Evolutionary conservation across 2,797 vertebrate genomes (phyloP).

Genomic region (Spinibarbus caldwelli): DNA sequence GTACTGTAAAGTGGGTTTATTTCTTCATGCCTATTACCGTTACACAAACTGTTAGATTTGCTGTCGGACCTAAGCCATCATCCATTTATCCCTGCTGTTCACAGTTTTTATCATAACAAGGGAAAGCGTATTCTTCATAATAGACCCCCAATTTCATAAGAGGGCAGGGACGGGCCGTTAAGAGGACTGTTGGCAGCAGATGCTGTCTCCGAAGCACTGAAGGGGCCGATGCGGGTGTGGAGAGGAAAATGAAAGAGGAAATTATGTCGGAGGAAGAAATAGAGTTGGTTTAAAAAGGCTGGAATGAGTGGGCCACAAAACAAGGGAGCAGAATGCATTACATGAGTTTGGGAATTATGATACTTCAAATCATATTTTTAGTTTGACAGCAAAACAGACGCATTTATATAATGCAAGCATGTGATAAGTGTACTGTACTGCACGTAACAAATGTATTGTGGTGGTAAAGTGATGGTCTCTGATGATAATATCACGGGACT

Average conservation of each 20-base stretch:
- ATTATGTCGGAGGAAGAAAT: constrained; percentile 37
- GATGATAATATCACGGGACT: background rate
- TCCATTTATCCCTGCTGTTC: constrained; percentile 48
- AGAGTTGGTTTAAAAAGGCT: constrained; percentile 11
- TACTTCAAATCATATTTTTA: constrained; percentile 23
- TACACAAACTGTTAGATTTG: constrained; percentile 47
- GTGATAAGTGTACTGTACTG: background rate
- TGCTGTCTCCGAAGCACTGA: constrained; percentile 20
- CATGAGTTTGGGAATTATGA: constrained; percentile 26
- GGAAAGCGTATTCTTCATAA: constrained; percentile 46
- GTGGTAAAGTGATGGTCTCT: background rate
- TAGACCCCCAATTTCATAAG: constrained; percentile 55
- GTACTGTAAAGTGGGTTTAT: background rate
- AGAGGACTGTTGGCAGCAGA: constrained; percentile 23
- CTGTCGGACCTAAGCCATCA: constrained; percentile 43
- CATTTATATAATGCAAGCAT: background rate
- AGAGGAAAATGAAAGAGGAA: constrained; percentile 52
- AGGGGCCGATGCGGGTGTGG: constrained; percentile 34
- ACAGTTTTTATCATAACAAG: constrained; percentile 48
- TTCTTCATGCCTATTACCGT: background rate
- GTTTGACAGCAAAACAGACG: background rate
- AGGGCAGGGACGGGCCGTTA: constrained; percentile 47
- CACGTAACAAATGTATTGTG: background rate
- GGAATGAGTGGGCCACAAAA: constrained; percentile 33
- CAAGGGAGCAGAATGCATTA: constrained; percentile 32